phyloP scores from a whole-genome alignment of 2,888 invertebrate species.

The Philopedon plagiatum region DNA sequence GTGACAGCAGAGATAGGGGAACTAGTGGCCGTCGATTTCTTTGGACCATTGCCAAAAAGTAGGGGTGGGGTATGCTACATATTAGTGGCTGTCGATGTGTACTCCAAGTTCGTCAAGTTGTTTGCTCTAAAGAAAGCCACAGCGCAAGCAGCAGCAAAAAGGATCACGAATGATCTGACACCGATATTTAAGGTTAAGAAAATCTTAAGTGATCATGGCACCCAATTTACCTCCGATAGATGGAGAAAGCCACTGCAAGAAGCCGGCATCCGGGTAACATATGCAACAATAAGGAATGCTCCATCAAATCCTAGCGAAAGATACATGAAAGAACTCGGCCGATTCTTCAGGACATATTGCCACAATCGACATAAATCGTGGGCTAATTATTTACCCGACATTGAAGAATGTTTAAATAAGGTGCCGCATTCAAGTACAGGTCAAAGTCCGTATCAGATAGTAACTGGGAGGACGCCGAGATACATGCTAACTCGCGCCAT shows the following conservation, averaged over 20 bases:
- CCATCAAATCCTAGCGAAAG: constrained; percentile 44
- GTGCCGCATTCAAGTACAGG: constrained; percentile 5
- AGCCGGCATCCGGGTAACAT: too few species aligned
- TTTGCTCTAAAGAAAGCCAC: constrained; percentile 45
- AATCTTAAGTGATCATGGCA: constrained; percentile 48
- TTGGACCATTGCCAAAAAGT: constrained; percentile 51
- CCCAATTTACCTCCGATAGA: constrained; percentile 51
- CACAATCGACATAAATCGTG: constrained; percentile 15
- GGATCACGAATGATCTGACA: background rate
- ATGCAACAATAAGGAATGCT: constrained; percentile 45
- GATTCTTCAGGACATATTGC: constrained; percentile 17
- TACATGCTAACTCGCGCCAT: background rate
- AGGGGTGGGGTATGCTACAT: constrained; percentile 46
- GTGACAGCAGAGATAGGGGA: constrained; percentile 30
- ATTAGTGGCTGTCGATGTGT: constrained; percentile 53
- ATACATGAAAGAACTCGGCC: constrained; percentile 20
- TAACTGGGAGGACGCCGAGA: background rate
- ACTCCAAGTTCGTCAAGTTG: constrained; percentile 53
- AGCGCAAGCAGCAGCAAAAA: constrained; percentile 9
- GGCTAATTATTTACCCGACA: constrained; percentile 6
- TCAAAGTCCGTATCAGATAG: background rate
- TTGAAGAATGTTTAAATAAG: constrained; percentile 11
- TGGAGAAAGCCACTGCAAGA: constrained; percentile 42
- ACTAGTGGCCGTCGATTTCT: constrained; percentile 51
- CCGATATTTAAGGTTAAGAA: background rate